Percentiles rank a stretch among this genome's conserved stretches.
These are phyloP conservation scores for Lordiphosa fenestrarum DNA, from an alignment of 2,888 invertebrate genomes.

Conservation along the genomic window DNA sequence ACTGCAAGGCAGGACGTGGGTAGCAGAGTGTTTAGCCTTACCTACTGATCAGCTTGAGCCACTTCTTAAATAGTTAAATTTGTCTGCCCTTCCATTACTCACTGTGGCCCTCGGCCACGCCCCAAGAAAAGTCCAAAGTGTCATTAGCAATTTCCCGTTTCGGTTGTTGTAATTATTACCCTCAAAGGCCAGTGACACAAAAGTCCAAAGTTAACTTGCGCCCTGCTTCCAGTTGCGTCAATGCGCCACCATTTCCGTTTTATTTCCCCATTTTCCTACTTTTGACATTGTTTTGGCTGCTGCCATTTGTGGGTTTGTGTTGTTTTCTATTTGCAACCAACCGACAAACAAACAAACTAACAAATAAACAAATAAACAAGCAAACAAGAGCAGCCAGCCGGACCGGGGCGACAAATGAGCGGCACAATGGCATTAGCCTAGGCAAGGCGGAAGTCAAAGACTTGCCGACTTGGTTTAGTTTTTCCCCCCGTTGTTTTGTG, in stretches of 20 bases:
- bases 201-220: background rate
- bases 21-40: too few species aligned
- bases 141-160: slow-evolving; percentile 48
- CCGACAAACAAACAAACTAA: background rate
- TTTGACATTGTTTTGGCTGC: slow-evolving; percentile 4
- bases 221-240: slow-evolving; percentile 8
- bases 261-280: background rate
- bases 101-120: slow-evolving; percentile 1
- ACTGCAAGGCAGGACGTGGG: slow-evolving; percentile 45
- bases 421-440: background rate
- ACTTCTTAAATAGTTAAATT: too few species aligned
- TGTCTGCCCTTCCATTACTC: background rate
- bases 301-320: too few species aligned
- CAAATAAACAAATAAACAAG: slow-evolving; percentile 5
- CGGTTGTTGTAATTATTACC: slow-evolving; percentile 41
- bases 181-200: slow-evolving; percentile 47
- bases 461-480: slow-evolving; percentile 5
- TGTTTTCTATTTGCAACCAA: slow-evolving; percentile 20
- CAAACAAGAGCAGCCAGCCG: slow-evolving; percentile 5
- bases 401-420: slow-evolving; percentile 7
- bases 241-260: slow-evolving; percentile 8
- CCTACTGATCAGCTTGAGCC: too few species aligned
- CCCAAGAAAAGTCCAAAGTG: slow-evolving; percentile 12
- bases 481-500: slow-evolving; percentile 1
- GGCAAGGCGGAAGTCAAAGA: slow-evolving; percentile 30